A percentile compares a stretch with the other conserved stretches of the same genome.
Conservation (phyloP, 92 coral and sea anemone genomes). For the Virgularia gustaviana region DNA sequence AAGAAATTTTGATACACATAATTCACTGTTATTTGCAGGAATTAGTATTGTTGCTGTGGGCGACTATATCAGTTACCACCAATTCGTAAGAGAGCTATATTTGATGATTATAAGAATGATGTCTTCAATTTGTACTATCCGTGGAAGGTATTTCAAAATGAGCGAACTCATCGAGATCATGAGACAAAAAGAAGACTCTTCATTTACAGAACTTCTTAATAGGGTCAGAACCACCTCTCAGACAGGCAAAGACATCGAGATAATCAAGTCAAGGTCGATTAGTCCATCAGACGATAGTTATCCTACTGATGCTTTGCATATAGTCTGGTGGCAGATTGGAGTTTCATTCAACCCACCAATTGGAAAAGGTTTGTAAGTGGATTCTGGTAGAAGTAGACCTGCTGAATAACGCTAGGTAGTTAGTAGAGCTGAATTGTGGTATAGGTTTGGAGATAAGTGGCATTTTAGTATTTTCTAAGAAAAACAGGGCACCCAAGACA, state of each 20-base stretch:
- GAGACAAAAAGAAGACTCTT: constrained; percentile 55
- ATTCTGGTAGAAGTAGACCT: no score
- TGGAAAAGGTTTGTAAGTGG: no score
- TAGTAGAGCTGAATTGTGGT: no score
- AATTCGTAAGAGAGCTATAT: constrained; percentile 43
- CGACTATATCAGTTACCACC: constrained; percentile 60
- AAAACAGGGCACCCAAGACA: no score
- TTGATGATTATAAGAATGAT: constrained; percentile 54
- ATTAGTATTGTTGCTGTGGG: constrained; percentile 50
- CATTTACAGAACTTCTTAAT: constrained; percentile 53
- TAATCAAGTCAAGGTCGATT: constrained; percentile 46
- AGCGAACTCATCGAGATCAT: constrained; percentile 51
- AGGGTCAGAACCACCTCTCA: constrained; percentile 60
- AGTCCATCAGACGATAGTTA: constrained; percentile 25
- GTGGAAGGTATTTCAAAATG: constrained; percentile 53
- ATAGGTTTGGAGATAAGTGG: no score
- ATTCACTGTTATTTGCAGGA: constrained; percentile 55
- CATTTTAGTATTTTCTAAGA: no score
- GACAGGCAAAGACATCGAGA: constrained; percentile 50
- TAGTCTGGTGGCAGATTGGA: no score
- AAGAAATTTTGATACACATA: constrained; percentile 54
- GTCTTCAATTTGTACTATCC: constrained; percentile 51
- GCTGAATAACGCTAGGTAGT: no score
- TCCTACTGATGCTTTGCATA: constrained; percentile 49
- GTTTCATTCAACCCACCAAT: no score